Conservation (phyloP, 2,888 invertebrate species). For the Cephus runcator region DNA sequence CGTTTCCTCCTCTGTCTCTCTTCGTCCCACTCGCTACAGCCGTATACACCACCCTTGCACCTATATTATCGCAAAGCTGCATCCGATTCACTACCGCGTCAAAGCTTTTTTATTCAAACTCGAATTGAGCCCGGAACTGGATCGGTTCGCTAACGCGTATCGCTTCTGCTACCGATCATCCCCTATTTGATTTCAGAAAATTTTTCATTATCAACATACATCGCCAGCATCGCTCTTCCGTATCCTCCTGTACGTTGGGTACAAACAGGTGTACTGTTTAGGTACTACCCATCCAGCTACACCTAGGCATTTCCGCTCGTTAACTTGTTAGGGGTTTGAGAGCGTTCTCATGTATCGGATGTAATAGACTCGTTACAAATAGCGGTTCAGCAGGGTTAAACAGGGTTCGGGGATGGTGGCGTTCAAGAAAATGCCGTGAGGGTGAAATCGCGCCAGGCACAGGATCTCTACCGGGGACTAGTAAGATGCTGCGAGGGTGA, state of each 20-base stretch:
- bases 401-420: conserved; percentile 2
- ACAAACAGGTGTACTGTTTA: background rate
- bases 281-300: background rate
- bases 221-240: background rate
- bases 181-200: background rate
- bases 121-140: background rate
- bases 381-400: conserved; percentile 30
- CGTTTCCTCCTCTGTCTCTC: conserved; percentile 8
- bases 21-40: conserved; percentile 5
- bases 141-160: background rate
- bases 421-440: background rate
- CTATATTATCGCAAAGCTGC: conserved; percentile 36
- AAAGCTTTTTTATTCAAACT: conserved; percentile 22
- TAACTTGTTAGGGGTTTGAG: conserved; percentile 3
- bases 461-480: background rate
- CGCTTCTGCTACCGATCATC: conserved; percentile 1
- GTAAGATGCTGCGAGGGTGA: conserved; percentile 8
- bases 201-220: background rate
- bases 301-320: background rate
- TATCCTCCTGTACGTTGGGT: background rate
- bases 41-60: background rate
- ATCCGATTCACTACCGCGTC: conserved; percentile 28
- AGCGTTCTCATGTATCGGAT: conserved; percentile 29
- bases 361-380: conserved; percentile 50
- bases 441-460: background rate